These are phyloP conservation scores for Uloborus plumipes DNA, from an alignment of 2,888 invertebrate species.

Conservation along the genomic window DNA sequence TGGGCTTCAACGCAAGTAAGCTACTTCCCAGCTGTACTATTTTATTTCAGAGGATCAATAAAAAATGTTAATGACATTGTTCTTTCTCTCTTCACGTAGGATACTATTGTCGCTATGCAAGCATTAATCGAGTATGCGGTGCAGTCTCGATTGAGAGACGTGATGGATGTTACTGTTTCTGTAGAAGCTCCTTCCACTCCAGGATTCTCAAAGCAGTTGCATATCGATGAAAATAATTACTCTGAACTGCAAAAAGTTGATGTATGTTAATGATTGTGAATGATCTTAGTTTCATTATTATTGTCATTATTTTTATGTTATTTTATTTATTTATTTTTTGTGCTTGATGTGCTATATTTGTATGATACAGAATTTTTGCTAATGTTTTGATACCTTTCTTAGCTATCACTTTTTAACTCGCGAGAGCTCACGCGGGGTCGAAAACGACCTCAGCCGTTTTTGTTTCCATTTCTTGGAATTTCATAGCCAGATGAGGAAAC, in stretches of 20 bases:
- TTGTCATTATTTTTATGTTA: too few relatives aligned
- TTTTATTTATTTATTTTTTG: neutral
- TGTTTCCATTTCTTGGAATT: too few relatives aligned
- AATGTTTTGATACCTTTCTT: too few relatives aligned
- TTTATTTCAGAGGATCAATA: neutral
- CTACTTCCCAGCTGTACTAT: neutral
- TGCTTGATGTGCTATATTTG: too few relatives aligned
- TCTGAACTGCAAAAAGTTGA: conserved; percentile 84
- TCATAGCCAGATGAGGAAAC: too few relatives aligned
- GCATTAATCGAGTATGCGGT: conserved; percentile 83
- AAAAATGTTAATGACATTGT: neutral
- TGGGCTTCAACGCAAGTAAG: conserved; percentile 84
- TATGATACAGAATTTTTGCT: too few relatives aligned
- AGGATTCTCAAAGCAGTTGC: conserved; percentile 73
- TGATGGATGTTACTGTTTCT: conserved; percentile 81
- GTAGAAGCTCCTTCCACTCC: conserved; percentile 87
- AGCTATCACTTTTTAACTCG: too few relatives aligned
- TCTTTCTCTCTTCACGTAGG: conserved; percentile 71
- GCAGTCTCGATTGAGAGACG: conserved; percentile 86
- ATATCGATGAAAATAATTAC: conserved; percentile 78
- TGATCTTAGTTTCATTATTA: neutral
- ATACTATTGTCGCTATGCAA: conserved; percentile 88
- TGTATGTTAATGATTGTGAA: conserved; percentile 16
- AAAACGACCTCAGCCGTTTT: too few relatives aligned
- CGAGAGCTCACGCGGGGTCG: too few relatives aligned